Percentiles rank a stretch among this genome's conserved stretches.
Evolutionary conservation across 2,113 vertebrate genomes (phyloP).

Genomic region (Malurus alboscapulatus): DNA sequence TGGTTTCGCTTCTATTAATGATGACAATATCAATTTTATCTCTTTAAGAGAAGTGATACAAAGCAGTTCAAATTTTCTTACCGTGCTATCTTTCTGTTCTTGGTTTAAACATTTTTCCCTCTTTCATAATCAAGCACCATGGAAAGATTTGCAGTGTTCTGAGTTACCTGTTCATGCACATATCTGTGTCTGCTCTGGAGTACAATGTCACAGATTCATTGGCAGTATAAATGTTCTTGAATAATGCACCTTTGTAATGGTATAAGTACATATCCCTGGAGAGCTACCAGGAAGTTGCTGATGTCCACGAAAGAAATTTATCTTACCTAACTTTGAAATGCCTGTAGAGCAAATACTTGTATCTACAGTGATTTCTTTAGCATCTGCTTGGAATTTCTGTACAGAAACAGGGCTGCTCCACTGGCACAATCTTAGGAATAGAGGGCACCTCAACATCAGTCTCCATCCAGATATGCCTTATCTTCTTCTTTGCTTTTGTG

Average conservation of each 20-base stretch:
- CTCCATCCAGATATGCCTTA: neutral
- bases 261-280: neutral
- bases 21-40: conserved; percentile 33
- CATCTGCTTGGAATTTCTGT: fast-evolving
- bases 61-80: conserved; percentile 24
- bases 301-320: neutral
- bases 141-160: neutral
- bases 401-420: neutral
- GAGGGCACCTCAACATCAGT: neutral
- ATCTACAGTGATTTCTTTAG: neutral
- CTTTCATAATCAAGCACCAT: neutral
- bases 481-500: neutral
- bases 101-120: neutral
- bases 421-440: neutral
- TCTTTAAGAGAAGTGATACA: conserved; percentile 10
- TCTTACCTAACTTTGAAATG: neutral
- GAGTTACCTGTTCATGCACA: neutral
- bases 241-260: neutral
- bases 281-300: neutral
- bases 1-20: conserved; percentile 23
- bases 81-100: neutral
- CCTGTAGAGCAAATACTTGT: neutral
- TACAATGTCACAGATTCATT: neutral
- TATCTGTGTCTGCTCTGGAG: neutral
- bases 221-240: neutral